phyloP scores from a whole-genome alignment of 2,113 vertebrate genomes.

The Gulo gulo region DNA sequence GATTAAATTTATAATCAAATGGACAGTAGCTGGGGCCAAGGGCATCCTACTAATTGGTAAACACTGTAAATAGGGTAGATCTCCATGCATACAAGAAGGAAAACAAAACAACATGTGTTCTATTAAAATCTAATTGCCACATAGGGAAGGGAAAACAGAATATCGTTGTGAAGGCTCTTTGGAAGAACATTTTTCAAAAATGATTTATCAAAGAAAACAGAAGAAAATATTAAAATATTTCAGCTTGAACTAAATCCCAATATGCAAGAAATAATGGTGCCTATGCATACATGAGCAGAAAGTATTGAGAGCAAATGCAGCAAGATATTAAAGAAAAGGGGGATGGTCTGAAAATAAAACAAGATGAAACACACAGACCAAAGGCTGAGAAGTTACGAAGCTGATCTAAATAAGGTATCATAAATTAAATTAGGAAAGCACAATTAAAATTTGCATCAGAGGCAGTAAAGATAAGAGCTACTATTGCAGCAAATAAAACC shows the following conservation, averaged over 20 bases:
- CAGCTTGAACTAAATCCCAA: background rate
- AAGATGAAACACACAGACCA: background rate
- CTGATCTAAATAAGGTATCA: background rate
- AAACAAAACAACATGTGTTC: background rate
- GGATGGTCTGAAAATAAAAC: background rate
- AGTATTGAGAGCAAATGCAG: background rate
- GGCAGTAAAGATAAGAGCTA: background rate
- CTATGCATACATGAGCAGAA: fast-evolving
- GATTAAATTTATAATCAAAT: background rate
- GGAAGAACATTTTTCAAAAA: background rate
- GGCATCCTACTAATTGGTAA: background rate
- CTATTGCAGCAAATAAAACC: background rate
- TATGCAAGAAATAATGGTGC: background rate
- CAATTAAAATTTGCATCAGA: background rate
- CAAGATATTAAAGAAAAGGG: background rate
- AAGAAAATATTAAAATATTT: background rate
- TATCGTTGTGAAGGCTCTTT: background rate
- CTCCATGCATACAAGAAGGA: background rate
- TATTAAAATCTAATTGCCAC: background rate
- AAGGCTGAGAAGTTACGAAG: background rate
- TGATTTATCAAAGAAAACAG: background rate
- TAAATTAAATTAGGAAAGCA: background rate
- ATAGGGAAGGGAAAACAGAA: background rate
- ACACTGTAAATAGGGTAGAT: background rate
- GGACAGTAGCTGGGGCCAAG: background rate